Percentiles rank a stretch among this genome's conserved stretches.
These are phyloP conservation scores for Solea solea DNA, from an alignment of 2,113 vertebrate species.

Conservation along the genomic window DNA sequence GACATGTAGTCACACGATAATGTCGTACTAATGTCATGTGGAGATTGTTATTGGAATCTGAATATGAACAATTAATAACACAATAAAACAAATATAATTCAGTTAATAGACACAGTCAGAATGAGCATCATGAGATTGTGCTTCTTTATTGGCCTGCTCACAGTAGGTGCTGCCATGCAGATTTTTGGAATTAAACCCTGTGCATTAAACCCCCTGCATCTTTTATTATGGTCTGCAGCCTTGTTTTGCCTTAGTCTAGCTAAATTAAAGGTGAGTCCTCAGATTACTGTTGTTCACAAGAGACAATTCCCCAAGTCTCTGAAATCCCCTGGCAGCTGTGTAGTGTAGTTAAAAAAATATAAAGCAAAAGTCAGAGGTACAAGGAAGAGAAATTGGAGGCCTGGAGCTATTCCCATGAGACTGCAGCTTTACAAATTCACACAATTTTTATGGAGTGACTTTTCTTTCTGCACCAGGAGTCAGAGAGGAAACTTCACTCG, in stretches of 20 bases:
- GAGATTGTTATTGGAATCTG: not conserved
- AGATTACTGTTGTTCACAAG: slow-evolving; percentile 37
- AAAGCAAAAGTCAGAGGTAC: slow-evolving; percentile 60
- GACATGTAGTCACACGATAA: no score
- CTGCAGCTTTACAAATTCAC: slow-evolving; percentile 66
- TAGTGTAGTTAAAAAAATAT: slow-evolving; percentile 59
- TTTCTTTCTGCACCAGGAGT: slow-evolving; percentile 50
- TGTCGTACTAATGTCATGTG: not conserved
- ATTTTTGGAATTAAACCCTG: slow-evolving; percentile 17
- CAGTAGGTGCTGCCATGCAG: not conserved
- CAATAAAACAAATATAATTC: no score
- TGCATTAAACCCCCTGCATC: slow-evolving; percentile 13
- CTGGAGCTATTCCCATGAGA: slow-evolving; percentile 45
- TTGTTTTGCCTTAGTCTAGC: slow-evolving; percentile 16
- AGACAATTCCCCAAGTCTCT: slow-evolving; percentile 43
- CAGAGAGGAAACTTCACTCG: slow-evolving; percentile 48
- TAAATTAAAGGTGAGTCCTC: slow-evolving; percentile 27
- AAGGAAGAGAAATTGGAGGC: slow-evolving; percentile 57
- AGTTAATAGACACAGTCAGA: slow-evolving; percentile 6
- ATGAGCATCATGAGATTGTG: slow-evolving; percentile 2
- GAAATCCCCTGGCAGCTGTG: slow-evolving; percentile 37
- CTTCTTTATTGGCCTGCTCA: slow-evolving; percentile 22
- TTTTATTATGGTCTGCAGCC: slow-evolving; percentile 37
- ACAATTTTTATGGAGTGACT: slow-evolving; percentile 63
- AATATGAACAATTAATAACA: no score